phyloP scores from a whole-genome alignment of 1,140 invertebrate genomes.

The Glomeris maerens region DNA sequence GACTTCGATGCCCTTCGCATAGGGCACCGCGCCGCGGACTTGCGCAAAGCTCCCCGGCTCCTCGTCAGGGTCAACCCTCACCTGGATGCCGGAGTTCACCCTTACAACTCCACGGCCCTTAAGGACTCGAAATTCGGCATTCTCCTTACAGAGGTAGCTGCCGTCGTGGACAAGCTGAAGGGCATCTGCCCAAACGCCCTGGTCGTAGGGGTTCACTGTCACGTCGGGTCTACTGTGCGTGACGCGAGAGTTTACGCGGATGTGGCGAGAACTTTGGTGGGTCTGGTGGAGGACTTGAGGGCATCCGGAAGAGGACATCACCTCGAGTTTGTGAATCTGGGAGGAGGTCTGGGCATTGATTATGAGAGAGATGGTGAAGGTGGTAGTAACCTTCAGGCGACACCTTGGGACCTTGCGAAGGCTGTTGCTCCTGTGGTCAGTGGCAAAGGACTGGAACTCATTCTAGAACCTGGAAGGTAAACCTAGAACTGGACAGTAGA shows the following conservation, averaged over 20 bases:
- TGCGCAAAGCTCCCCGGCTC: not conserved
- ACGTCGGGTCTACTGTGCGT: slow-evolving; percentile 29
- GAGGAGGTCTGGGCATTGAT: slow-evolving; percentile 31
- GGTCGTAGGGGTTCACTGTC: slow-evolving; percentile 29
- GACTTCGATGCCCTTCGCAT: slow-evolving; percentile 29
- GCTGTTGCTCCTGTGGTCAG: not conserved
- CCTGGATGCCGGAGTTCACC: slow-evolving; percentile 18
- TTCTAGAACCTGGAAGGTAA: not conserved
- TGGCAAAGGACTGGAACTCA: slow-evolving; percentile 16
- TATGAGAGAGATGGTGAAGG: slow-evolving; percentile 20
- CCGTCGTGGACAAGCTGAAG: slow-evolving; percentile 14
- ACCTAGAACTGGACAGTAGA: no score
- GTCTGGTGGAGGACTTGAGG: slow-evolving; percentile 16
- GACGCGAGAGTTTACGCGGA: slow-evolving; percentile 21
- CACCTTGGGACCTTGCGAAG: slow-evolving; percentile 10
- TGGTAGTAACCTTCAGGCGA: no score
- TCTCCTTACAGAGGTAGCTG: slow-evolving; percentile 16
- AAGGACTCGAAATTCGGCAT: slow-evolving; percentile 26
- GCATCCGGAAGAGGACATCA: slow-evolving; percentile 15
- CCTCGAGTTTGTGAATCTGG: slow-evolving; percentile 29
- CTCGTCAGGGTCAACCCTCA: not conserved
- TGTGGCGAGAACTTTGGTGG: slow-evolving; percentile 18
- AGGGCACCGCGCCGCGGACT: not conserved
- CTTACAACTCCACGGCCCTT: slow-evolving; percentile 23
- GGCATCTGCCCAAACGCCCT: slow-evolving; percentile 14